Evolutionary conservation across 1,140 invertebrate genomes (phyloP).

Genomic region (Philotrypesis tridentata): DNA sequence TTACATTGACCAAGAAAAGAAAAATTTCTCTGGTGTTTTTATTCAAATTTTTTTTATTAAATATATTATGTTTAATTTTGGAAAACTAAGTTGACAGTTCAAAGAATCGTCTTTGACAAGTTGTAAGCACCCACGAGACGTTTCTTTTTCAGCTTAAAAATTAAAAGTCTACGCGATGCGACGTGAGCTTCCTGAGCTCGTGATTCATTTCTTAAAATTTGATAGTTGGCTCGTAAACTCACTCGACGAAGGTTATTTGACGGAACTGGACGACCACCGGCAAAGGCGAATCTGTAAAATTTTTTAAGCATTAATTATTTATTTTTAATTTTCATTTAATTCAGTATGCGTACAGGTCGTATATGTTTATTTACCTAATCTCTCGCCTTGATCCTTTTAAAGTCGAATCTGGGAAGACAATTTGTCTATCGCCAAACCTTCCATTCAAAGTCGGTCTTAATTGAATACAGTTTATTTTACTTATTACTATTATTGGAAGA

Average conservation of each 20-base stretch:
- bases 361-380: conserved; percentile 63
- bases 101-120: conserved; percentile 64
- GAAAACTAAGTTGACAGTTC: conserved; percentile 43
- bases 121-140: conserved; percentile 62
- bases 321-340: conserved; percentile 44
- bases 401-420: conserved; percentile 67
- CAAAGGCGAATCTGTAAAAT: conserved; percentile 68
- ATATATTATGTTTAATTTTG: conserved; percentile 26
- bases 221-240: conserved; percentile 69
- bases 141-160: conserved; percentile 68
- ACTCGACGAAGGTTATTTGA: conserved; percentile 66
- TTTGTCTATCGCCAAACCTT: conserved; percentile 63
- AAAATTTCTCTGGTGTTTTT: conserved; percentile 8
- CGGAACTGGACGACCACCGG: conserved; percentile 68
- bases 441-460: conserved; percentile 57
- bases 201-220: conserved; percentile 68
- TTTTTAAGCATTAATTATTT: conserved; percentile 19
- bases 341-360: not conserved
- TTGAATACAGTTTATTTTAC: conserved; percentile 69
- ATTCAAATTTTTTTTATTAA: conserved; percentile 13
- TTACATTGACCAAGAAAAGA: conserved; percentile 41
- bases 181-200: conserved; percentile 66
- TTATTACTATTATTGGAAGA: conserved; percentile 69
- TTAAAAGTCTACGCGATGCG: conserved; percentile 65
- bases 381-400: conserved; percentile 66